Base-by-base conservation (phyloP, 2,797 vertebrate genomes). In the Tenualosa thibaudeaui region DNA sequence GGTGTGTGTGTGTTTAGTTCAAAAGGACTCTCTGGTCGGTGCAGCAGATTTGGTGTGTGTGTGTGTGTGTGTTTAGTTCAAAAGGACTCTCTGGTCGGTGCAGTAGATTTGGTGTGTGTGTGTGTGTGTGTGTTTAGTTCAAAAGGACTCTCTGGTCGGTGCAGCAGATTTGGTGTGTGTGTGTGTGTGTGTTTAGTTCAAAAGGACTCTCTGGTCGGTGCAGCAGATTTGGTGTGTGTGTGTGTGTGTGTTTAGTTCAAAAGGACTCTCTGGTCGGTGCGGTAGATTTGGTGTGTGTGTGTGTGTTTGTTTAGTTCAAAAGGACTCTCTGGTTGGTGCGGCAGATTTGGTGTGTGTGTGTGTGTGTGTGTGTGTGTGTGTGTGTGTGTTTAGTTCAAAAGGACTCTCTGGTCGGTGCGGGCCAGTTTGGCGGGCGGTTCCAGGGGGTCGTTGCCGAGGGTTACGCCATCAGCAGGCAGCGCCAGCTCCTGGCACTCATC, bases 381-480 rank as follows among this genome's bases (percentile, higher is more conserved):
- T 54, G 90, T 88, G 71, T 93, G 92, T 81, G 92, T 93, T 0
- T 94, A 93, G 46, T 91, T 94, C 31, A 31, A 31, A 31, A 31
- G 31, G 31, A 31, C 31, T 31, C 31, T 31, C 31, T 31, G 31
- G 31, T 98, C 97, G 0, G 94, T 96, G 86, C 97, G 93, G 26
- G 97, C 96, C 88, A 98, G 92, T 90, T 98, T 98, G 83, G 96
- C 94, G 0, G 97, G 97, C 0, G 97, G 97, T 88, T 98, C 97
- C 90, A 75, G 13, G 5, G 68, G 5, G 31, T 75, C 31, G 68
- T 40, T 75, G 68, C 68, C 31, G 10, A 75, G 68, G 31, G 31
- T 17, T 3, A 75, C 68, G 15, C 4, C 26, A 31, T 75, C 68
- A 15, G 68, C 5, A 15, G 68, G 68, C 4, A 75, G 68, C 3